Evolutionary conservation across 2,888 invertebrate species (phyloP).

Genomic region (Micropterix aruncella): DNA sequence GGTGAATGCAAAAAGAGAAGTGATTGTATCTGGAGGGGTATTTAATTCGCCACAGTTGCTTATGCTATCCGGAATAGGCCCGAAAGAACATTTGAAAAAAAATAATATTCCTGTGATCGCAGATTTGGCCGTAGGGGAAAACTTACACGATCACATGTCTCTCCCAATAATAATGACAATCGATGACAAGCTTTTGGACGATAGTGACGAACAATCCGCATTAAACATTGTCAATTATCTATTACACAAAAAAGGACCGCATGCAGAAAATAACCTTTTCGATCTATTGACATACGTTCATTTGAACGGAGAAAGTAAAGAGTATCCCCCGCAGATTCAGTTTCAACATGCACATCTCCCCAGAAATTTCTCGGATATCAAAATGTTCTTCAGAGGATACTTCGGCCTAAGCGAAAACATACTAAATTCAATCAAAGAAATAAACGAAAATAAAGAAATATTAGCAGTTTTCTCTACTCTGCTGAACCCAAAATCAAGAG

Average conservation of each 20-base stretch:
- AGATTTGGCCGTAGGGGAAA: slow-evolving; percentile 25
- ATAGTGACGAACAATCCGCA: not conserved
- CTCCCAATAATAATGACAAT: not conserved
- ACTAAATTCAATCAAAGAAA: not conserved
- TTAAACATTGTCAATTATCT: not conserved
- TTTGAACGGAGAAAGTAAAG: not conserved
- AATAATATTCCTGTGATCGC: slow-evolving; percentile 18
- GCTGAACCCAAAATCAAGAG: slow-evolving; percentile 14
- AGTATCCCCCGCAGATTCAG: not conserved
- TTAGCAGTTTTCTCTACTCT: not conserved
- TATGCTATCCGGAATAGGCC: slow-evolving; percentile 38
- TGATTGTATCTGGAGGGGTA: slow-evolving; percentile 40
- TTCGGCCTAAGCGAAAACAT: not conserved
- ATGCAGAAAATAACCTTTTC: not conserved
- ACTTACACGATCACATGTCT: slow-evolving; percentile 21
- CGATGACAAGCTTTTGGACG: not conserved
- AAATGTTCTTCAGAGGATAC: too few species aligned
- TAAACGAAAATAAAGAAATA: not conserved
- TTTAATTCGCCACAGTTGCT: slow-evolving; percentile 44
- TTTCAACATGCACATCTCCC: not conserved
- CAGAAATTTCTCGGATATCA: not conserved
- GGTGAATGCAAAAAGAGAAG: slow-evolving; percentile 26
- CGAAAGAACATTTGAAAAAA: slow-evolving; percentile 18
- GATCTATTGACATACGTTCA: not conserved
- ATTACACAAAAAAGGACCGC: not conserved